Evolutionary conservation across 2,888 invertebrate genomes (phyloP).

Genomic region (Morpho helenor): DNA sequence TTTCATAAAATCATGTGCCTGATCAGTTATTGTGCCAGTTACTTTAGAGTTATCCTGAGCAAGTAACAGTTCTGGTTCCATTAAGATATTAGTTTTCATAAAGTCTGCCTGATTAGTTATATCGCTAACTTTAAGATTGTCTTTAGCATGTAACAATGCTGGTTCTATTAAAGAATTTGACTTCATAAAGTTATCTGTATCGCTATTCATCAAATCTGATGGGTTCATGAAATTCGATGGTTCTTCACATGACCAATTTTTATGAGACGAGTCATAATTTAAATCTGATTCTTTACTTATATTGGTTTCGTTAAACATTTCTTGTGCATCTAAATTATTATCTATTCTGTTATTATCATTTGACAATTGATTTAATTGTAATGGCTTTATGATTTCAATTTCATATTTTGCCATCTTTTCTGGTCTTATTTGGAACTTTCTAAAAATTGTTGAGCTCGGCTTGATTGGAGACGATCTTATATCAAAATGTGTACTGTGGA

Average conservation of each 20-base stretch:
- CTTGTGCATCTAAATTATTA: slow-evolving; percentile 31
- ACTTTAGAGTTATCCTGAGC: slow-evolving; percentile 1
- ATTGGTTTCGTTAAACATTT: slow-evolving; percentile 47
- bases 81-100: slow-evolving; percentile 17
- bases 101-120: slow-evolving; percentile 6
- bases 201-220: slow-evolving; percentile 42
- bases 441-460: slow-evolving; percentile 59
- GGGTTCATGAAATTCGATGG: slow-evolving; percentile 32
- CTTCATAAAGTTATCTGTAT: slow-evolving; percentile 50
- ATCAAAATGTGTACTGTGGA: slow-evolving; percentile 68
- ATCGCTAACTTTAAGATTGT: slow-evolving; percentile 24
- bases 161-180: slow-evolving; percentile 51
- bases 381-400: slow-evolving; percentile 52
- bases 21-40: neutral
- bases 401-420: slow-evolving; percentile 59
- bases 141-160: slow-evolving; percentile 48
- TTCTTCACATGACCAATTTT: slow-evolving; percentile 40
- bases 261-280: slow-evolving; percentile 32
- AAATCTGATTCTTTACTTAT: slow-evolving; percentile 47
- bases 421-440: slow-evolving; percentile 65
- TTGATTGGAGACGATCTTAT: slow-evolving; percentile 71
- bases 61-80: slow-evolving; percentile 3
- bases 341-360: slow-evolving; percentile 18
- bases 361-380: slow-evolving; percentile 38
- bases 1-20: slow-evolving; percentile 9